Evolutionary conservation across 1,140 invertebrate genomes (phyloP), one percentile per base, ranked within the genome.

Genomic region (Papilio dardanus): DNA sequence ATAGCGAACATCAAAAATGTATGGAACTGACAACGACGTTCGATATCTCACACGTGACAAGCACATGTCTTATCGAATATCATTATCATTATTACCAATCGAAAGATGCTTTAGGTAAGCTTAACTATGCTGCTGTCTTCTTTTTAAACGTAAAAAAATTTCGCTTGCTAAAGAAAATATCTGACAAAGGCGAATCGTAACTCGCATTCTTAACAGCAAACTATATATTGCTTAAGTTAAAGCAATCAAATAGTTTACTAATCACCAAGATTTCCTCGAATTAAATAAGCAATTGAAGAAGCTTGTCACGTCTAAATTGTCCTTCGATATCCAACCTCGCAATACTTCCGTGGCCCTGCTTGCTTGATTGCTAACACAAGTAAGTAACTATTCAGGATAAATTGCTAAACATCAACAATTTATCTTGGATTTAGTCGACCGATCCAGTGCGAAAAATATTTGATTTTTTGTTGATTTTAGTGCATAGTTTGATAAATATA

Each of bases 281-380:
- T 30, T 12, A 28, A 40, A 40, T 69, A 21, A 2, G 31, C 33
- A 35, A 42, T 69, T 69, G 42, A 35, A 69, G 19, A 33, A 28
- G 4, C 33, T 0, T 40, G 24, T 42, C 67, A 69, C 67, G 67
- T 40, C 31, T 42, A 14, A 69, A 35, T 68, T 40, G 67, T 69
- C 67, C 67, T 42, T 40, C 21, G 28, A 33, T 31, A 69, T 40
- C 21, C 19, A 69, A 69, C 35, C 67, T 69, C 35, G 67, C 19
- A 10, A 37, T 40, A 24, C 35, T 69, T 69, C 66, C 67, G 67
- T 21, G 33, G 67, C 31, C 67, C 31, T 35, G 66, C 8, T 67
- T 30, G 30, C 16, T 24, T 40, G 21, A 69, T 24, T 40, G 67
- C 67, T 37, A 68, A 12, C 31, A 67, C 19, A 58, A 10, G 19